Percentiles rank a stretch among this genome's conserved stretches.
Evolutionary conservation across 2,888 invertebrate genomes (phyloP).

Genomic region (Platerodrilus igneus): DNA sequence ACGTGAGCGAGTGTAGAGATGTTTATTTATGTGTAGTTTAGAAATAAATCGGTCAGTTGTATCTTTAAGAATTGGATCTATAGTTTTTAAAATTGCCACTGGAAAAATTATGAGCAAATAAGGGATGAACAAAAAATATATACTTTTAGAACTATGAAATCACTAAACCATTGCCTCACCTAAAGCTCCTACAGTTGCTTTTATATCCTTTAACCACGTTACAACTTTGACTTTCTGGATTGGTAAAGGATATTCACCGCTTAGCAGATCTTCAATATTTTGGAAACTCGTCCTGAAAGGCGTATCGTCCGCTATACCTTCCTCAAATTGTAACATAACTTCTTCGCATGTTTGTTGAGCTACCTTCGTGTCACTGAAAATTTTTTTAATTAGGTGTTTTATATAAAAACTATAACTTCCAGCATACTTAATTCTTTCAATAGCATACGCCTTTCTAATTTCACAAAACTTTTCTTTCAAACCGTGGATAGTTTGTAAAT

Average conservation of each 20-base stretch:
- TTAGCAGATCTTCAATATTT: slow-evolving; percentile 7
- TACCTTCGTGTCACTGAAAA: slow-evolving; percentile 12
- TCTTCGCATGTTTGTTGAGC: slow-evolving; percentile 6
- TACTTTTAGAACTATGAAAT: too few species aligned
- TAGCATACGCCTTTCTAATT: slow-evolving; percentile 10
- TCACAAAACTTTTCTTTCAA: slow-evolving; percentile 15
- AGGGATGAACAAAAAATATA: too few species aligned
- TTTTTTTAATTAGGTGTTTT: neutral
- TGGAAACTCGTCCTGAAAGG: slow-evolving; percentile 2
- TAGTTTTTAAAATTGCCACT: too few species aligned
- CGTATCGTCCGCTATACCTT: slow-evolving; percentile 3
- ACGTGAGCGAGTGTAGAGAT: too few species aligned
- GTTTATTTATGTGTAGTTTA: too few species aligned
- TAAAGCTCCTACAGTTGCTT: slow-evolving; percentile 26
- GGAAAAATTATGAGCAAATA: too few species aligned
- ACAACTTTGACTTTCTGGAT: slow-evolving; percentile 18
- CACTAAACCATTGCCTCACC: too few species aligned
- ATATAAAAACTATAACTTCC: neutral
- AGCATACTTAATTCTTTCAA: slow-evolving; percentile 12
- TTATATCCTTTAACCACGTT: slow-evolving; percentile 29
- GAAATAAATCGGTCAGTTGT: too few species aligned
- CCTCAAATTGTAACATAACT: slow-evolving; percentile 6
- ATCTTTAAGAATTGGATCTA: too few species aligned
- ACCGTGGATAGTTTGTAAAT: slow-evolving; percentile 27
- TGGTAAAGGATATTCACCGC: slow-evolving; percentile 8